Base-by-base conservation (phyloP, 2,888 invertebrate species). In the Drosophila anceps region DNA sequence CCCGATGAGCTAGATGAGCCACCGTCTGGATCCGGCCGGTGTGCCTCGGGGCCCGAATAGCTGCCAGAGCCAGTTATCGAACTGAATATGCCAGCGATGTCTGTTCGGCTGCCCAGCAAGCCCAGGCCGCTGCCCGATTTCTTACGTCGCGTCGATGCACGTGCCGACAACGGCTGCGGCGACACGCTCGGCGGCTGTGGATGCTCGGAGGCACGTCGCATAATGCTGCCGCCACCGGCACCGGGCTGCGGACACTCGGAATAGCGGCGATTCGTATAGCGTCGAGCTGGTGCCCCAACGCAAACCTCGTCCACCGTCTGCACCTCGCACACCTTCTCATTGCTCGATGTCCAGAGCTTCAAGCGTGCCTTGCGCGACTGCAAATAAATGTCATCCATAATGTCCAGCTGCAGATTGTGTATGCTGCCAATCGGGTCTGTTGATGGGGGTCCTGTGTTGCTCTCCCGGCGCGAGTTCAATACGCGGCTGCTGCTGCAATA, bases 271-370 rank as follows among this genome's bases (percentile, higher is more conserved):
- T 93, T 93, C 35, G 95, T 95, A 90, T 95, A 96, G 50, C 96
- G 93, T 2, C 76, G 39, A 68, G 95, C 95, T 88, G 89, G 94
- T 90, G 84, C 94, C 81, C 87, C 92, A n/a, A 93, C 84, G 18
- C 93, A 93, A 29, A 94, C 94, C 77, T 96, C 97, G 82, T 96
- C 96, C 7, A 96, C 92, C 0, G 96, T 96, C 90, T 97, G 96
- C 29, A 97, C 96, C 92, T 97, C 97, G 91, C 97, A 97, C 13
- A 97, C 96, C 63, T 95, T 95, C 92, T 96, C 96, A 87, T 94
- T 96, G 69, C 96, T 96, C 2, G 97, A 96, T 74, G 96, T 96
- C 96, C 96, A 97, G 89, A 97, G 94, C 90, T 96, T 97, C 95
- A 97, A 95, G 70, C 96, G 95, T 0, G 96, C 95, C 94, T 97